Conservation (phyloP, 2,888 invertebrate species). For the Meteorus colon region DNA sequence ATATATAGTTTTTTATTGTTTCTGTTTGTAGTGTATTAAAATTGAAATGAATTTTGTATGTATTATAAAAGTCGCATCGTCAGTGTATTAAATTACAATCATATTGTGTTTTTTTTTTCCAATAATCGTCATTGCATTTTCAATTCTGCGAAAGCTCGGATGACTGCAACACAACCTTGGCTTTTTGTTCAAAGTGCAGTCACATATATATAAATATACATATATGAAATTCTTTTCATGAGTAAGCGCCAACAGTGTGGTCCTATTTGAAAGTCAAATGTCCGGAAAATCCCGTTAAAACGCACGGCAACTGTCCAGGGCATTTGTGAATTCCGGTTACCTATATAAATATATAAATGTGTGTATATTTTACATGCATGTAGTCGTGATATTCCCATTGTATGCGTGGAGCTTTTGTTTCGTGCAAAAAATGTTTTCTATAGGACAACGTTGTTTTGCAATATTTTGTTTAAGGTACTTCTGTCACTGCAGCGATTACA, state of each 20-base stretch:
- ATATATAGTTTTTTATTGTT: no score
- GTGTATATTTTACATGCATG: neutral
- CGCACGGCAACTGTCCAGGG: conserved; percentile 23
- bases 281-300: conserved; percentile 39
- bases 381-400: neutral
- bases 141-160: conserved; percentile 14
- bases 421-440: neutral
- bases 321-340: conserved; percentile 7
- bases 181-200: conserved; percentile 19
- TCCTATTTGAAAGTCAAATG: conserved; percentile 44
- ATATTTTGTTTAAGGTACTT: neutral
- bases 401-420: neutral
- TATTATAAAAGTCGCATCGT: neutral
- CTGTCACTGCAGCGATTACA: no score
- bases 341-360: conserved; percentile 1
- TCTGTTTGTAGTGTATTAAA: neutral
- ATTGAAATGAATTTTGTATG: neutral
- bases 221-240: neutral
- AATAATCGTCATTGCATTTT: conserved; percentile 19
- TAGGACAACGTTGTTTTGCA: neutral
- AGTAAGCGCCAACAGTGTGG: neutral
- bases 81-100: neutral
- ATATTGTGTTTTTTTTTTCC: neutral
- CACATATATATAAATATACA: neutral
- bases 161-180: neutral